Base-by-base conservation (phyloP, 2,797 vertebrate genomes). In the Oryzias dopingdopingensis region DNA sequence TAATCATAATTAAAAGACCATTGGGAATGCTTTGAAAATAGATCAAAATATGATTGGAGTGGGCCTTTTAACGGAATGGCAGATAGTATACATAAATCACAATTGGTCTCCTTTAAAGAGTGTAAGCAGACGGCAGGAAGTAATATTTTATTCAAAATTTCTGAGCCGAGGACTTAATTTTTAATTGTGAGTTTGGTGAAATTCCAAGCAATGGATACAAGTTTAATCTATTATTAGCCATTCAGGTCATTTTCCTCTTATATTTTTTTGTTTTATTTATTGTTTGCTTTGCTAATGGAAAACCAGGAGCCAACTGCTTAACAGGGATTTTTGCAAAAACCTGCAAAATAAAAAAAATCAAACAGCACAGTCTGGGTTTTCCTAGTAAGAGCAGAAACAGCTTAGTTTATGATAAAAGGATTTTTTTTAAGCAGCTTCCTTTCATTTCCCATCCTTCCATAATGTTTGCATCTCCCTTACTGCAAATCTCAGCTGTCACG, bases 121-220 rank as follows among this genome's bases (percentile, higher is more conserved):
- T 44, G 15, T 12, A 57, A 56, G 47, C 15, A 47, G 49, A 67
- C 59, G 56, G 59, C 57, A 73, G 43, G 46, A 72, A 43, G 17
- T 72, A 22, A 78, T 80, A 75, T 81, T 85, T 85, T 72, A 82
- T 88, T 87, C 74, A 84, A 80, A 80, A 72, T 76, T 58, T 79
- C 65, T 37, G 32, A 82, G 74, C 64, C 26, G 20, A 42, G 44
- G 45, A 62, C 73, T 86, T 44, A 79, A 86, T 86, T 83, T 85
- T 87, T 88, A 77, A 88, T 85, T 67, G 60, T 71, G 77, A 69
- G 76, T 82, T 85, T 84, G 83, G 81, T 85, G 79, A 62, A 73
- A 84, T 88, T 85, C 81, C 81, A 81, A 81, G 81, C 72, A 75
- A 78, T 63, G 69, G 77, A 85, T 83, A 62, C 84, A 86, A 82